Evolutionary conservation across 2,113 vertebrate genomes (phyloP), one percentile per base, ranked within the genome.

Genomic region (Todiramphus saurophagus): DNA sequence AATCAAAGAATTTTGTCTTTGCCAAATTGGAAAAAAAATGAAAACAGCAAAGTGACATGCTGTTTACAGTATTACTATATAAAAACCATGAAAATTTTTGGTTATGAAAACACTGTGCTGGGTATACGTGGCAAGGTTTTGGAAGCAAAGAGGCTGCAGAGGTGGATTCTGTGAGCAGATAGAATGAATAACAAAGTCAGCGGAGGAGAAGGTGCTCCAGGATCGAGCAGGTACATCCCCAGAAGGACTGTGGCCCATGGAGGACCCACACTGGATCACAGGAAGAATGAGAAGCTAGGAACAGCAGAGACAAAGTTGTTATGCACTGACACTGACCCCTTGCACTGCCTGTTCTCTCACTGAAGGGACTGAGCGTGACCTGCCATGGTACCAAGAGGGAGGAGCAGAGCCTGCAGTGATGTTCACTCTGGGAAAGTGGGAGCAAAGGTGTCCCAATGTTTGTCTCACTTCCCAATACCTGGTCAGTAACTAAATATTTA

Each of bases 311-410:
- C 15, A n/a, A 58, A 73, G 9, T 5, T 50, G 9, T n/a, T 72
- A 5, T 2, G 2, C 35, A 4, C 15, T 48, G 41, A 48, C 8
- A 4, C 14, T 0, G 0, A 30, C 1, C 11, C 37, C 31, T 35
- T 37, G 31, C 16, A 37, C 44, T 17, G 8, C 7, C 37, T 3
- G 0, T 33, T 84, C 27, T 43, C 24, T 67, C 39, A 35, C n/a
- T 31, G 20, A 30, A 50, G 39, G 25, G 39, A 37, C 79, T 8
- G 44, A 43, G n/a, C n/a, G 15, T 16, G 41, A 70, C 31, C n/a
- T 30, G 25, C 28, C 3, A 2, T 15, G 20, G 46, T 6, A 35
- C 10, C n/a, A 68, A 72, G 30, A n/a, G 17, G 14, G 13, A 66
- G 13, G 11, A 87, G 48, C 33, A 19, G 6, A 79, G 20, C 11